These are phyloP conservation scores for Galbula dea DNA, from an alignment of 2,113 vertebrate genomes.

Conservation along the genomic window DNA sequence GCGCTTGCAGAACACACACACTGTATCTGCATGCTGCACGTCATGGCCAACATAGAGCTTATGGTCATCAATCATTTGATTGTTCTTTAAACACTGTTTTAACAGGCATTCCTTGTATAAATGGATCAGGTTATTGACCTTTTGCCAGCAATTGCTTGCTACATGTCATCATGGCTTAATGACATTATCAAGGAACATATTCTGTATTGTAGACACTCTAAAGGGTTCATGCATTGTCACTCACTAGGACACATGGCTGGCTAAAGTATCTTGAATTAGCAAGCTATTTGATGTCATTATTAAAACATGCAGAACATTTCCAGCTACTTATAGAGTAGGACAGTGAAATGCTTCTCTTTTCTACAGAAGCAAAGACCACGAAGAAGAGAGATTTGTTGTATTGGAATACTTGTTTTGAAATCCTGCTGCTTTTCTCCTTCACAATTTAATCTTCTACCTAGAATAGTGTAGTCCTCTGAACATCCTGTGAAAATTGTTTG, in stretches of 20 bases:
- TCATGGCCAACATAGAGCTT: conserved; percentile 24
- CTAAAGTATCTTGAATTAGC: conserved; percentile 49
- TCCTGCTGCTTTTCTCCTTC: conserved; percentile 5
- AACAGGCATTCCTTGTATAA: conserved; percentile 61
- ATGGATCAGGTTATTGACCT: conserved; percentile 68
- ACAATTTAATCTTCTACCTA: conserved; percentile 1
- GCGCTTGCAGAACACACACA: neutral
- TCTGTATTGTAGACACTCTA: conserved; percentile 50
- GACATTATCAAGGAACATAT: conserved; percentile 61
- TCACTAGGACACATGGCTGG: conserved; percentile 35
- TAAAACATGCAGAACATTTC: conserved; percentile 50
- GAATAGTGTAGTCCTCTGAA: conserved; percentile 11
- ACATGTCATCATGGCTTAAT: conserved; percentile 63
- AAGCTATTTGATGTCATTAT: conserved; percentile 56
- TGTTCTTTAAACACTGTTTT: conserved; percentile 66
- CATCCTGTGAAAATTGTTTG: conserved; percentile 21
- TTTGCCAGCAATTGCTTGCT: conserved; percentile 66
- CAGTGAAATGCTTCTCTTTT: conserved; percentile 31
- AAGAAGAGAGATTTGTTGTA: conserved; percentile 11
- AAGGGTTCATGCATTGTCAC: conserved; percentile 42
- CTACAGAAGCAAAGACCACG: neutral
- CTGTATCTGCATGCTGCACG: neutral
- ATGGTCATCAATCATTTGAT: conserved; percentile 51
- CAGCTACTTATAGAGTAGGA: conserved; percentile 10
- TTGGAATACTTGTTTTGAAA: conserved; percentile 27